Evolutionary conservation across 2,888 invertebrate genomes (phyloP).

Genomic region (Linyphia triangularis): DNA sequence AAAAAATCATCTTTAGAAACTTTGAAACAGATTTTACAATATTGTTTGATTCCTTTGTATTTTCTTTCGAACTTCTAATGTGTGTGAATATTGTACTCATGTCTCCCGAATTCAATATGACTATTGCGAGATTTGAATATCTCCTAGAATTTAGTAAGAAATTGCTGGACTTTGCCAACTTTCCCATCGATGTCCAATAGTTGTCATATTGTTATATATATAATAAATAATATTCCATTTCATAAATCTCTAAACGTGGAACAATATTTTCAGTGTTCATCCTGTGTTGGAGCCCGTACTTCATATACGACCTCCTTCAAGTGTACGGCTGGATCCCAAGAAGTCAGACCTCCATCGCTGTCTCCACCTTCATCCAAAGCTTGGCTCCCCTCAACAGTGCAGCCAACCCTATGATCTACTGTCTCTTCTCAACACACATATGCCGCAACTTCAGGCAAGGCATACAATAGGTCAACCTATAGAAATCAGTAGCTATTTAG

Average conservation of each 20-base stretch:
- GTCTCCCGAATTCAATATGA: too few species aligned
- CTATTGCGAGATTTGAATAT: too few species aligned
- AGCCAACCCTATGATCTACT: slow-evolving; percentile 96
- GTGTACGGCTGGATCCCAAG: slow-evolving; percentile 90
- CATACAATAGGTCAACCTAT: neutral
- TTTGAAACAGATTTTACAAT: too few species aligned
- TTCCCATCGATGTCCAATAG: neutral
- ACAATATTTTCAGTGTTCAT: slow-evolving; percentile 87
- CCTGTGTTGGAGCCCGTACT: slow-evolving; percentile 96
- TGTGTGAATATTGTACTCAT: too few species aligned
- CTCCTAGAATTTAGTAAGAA: too few species aligned
- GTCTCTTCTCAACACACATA: slow-evolving; percentile 93
- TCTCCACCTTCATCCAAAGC: slow-evolving; percentile 94
- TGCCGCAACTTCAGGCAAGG: slow-evolving; percentile 90
- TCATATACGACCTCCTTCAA: slow-evolving; percentile 93
- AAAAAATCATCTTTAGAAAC: too few species aligned
- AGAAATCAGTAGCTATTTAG: too few species aligned
- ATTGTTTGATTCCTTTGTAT: too few species aligned
- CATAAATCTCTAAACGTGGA: neutral
- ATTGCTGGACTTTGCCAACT: neutral
- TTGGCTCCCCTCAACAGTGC: slow-evolving; percentile 94
- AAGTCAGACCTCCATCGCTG: slow-evolving; percentile 89
- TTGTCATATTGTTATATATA: neutral
- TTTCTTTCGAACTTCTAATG: too few species aligned
- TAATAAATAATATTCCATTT: neutral